phyloP scores from a whole-genome alignment of 1,140 invertebrate genomes.

The Drosophila fuyamai region DNA sequence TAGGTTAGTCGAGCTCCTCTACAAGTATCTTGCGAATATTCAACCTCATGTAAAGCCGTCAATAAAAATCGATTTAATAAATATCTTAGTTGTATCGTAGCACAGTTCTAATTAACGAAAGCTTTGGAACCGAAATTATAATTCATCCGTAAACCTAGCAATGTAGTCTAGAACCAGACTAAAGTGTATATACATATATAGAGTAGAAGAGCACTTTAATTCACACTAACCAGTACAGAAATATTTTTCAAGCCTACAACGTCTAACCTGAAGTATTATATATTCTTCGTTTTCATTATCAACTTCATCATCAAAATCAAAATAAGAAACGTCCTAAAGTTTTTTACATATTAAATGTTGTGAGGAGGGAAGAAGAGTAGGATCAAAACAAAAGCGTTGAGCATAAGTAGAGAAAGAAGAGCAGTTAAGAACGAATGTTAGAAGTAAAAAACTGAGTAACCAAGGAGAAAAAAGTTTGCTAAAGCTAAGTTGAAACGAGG shows the following conservation, averaged over 20 bases:
- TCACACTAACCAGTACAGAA: slow-evolving; percentile 58
- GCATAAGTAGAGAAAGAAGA: slow-evolving; percentile 31
- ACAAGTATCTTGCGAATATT: background rate
- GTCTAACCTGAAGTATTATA: slow-evolving; percentile 84
- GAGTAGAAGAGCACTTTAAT: slow-evolving; percentile 25
- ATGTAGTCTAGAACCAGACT: background rate
- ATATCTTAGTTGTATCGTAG: background rate
- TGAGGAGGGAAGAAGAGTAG: slow-evolving; percentile 27
- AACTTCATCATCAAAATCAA: slow-evolving; percentile 81
- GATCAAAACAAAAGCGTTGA: slow-evolving; percentile 46
- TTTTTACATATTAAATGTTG: slow-evolving; percentile 14
- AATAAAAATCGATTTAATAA: background rate
- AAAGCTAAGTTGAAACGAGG: slow-evolving; percentile 39
- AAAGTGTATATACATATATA: background rate
- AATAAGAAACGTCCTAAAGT: slow-evolving; percentile 79
- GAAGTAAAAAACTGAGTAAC: slow-evolving; percentile 31
- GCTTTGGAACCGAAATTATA: background rate
- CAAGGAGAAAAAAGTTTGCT: slow-evolving; percentile 25
- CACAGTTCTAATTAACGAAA: background rate
- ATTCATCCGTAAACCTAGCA: slow-evolving; percentile 8
- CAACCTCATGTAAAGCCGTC: background rate
- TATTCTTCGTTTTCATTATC: slow-evolving; percentile 82
- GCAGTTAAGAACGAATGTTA: slow-evolving; percentile 37
- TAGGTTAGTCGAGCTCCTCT: slow-evolving; percentile 18
- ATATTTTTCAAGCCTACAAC: slow-evolving; percentile 56